Percentiles rank a stretch among this genome's conserved stretches.
Evolutionary conservation across 2,888 invertebrate species (phyloP).

Genomic region (Rutpela maculata): DNA sequence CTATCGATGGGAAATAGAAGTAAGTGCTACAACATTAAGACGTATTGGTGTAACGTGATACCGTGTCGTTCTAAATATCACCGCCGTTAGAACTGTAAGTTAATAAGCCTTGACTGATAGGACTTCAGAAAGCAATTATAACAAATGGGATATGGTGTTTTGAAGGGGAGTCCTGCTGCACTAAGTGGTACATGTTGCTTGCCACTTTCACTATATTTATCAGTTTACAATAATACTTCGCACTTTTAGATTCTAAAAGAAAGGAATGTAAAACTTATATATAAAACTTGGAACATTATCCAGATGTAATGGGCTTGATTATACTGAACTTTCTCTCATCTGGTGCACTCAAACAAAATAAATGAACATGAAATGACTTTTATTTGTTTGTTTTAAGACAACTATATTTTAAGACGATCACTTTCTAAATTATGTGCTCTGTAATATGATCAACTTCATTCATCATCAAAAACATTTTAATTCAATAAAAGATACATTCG

Average conservation of each 20-base stretch:
- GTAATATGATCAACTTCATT: too few relatives aligned
- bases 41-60: too few relatives aligned
- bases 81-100: too few relatives aligned
- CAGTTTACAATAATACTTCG: background rate
- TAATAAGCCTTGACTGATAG: too few relatives aligned
- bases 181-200: background rate
- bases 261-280: background rate
- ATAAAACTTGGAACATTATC: background rate
- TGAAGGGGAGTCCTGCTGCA: background rate
- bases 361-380: constrained; percentile 13
- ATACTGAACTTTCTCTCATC: constrained; percentile 23
- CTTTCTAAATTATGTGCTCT: too few relatives aligned
- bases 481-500: too few relatives aligned
- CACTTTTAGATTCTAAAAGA: background rate
- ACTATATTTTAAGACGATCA: background rate
- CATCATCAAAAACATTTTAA: too few relatives aligned
- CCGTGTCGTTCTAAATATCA: too few relatives aligned
- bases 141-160: background rate
- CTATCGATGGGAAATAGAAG: too few relatives aligned
- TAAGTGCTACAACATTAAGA: too few relatives aligned
- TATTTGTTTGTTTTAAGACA: background rate
- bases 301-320: background rate
- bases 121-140: background rate
- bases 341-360: background rate
- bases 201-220: constrained; percentile 7